Evolutionary conservation across 2,113 vertebrate genomes (phyloP).

Genomic region (Nerophis lumbriciformis): DNA sequence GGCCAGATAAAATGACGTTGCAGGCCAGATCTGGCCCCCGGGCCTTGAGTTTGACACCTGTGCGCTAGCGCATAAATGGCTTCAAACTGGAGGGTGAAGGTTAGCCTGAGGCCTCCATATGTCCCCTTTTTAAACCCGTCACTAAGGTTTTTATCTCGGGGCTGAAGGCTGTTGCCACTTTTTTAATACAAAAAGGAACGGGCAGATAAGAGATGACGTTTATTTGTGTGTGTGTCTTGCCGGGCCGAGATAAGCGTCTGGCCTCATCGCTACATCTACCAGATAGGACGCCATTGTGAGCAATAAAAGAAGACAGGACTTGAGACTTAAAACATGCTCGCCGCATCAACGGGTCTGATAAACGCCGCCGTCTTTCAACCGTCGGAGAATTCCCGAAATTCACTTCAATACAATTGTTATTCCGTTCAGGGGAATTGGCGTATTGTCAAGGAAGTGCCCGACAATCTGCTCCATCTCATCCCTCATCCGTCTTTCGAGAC

Average conservation of each 20-base stretch:
- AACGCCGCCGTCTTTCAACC: conserved; percentile 25
- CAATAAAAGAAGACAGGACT: conserved; percentile 36
- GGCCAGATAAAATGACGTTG: too few species aligned
- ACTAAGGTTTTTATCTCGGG: conserved; percentile 15
- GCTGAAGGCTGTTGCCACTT: conserved; percentile 38
- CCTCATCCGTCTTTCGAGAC: conserved; percentile 25
- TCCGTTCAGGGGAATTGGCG: conserved; percentile 28
- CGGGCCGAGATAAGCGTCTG: conserved; percentile 47
- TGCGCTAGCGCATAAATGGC: conserved; percentile 2
- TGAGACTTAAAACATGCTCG: conserved; percentile 30
- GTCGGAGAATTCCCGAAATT: conserved; percentile 28
- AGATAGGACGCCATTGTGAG: conserved; percentile 43
- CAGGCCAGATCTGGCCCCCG: too few species aligned
- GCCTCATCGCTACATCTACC: conserved; percentile 50
- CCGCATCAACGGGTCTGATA: conserved; percentile 39
- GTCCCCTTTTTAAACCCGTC: conserved; percentile 28
- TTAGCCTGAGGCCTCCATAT: conserved; percentile 25
- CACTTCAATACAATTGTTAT: conserved; percentile 29
- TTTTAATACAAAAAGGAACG: conserved; percentile 32
- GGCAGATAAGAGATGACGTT: conserved; percentile 27
- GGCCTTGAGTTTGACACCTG: too few species aligned
- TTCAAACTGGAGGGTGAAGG: conserved; percentile 12
- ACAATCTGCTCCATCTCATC: conserved; percentile 56
- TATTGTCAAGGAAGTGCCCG: conserved; percentile 32
- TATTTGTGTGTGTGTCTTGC: conserved; percentile 29